Conservation (phyloP, 92 coral and sea anemone species). For the Epizoanthus stellaris region DNA sequence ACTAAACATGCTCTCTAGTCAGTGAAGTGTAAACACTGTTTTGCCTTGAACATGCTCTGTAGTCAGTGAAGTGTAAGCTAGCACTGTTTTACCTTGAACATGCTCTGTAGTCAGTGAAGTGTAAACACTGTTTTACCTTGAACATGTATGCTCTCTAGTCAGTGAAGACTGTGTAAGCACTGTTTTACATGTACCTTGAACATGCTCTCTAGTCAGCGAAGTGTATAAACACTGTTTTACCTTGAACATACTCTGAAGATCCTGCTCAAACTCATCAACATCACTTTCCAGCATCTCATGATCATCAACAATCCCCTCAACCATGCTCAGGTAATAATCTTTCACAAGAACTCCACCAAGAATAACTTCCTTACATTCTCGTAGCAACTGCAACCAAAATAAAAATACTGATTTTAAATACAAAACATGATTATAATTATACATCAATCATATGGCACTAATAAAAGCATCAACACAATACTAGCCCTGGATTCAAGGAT, state of each 20-base stretch:
- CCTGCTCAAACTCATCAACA: slow-evolving; percentile 92
- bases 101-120: too few relatives aligned
- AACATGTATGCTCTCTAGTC: too few relatives aligned
- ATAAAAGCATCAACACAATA: background rate
- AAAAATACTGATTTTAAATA: background rate
- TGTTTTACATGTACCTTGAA: too few relatives aligned
- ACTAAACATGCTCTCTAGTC: too few relatives aligned
- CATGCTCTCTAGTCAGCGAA: background rate
- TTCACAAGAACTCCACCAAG: slow-evolving; percentile 91
- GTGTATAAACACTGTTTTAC: slow-evolving; percentile 29
- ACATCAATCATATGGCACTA: too few relatives aligned
- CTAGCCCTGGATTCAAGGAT: background rate
- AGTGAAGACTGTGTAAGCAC: too few relatives aligned
- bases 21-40: too few relatives aligned
- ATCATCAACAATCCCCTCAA: slow-evolving; percentile 75
- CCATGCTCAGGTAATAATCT: slow-evolving; percentile 84
- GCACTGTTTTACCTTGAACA: too few relatives aligned
- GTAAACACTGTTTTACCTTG: too few relatives aligned
- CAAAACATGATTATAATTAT: background rate
- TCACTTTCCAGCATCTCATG: slow-evolving; percentile 76
- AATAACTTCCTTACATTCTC: slow-evolving; percentile 94
- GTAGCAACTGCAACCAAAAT: slow-evolving; percentile 65
- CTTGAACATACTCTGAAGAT: slow-evolving; percentile 85
- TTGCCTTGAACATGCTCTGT: too few relatives aligned
- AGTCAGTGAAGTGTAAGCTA: too few relatives aligned